These are phyloP conservation scores for Drosophila navojoa DNA, from an alignment of 1,140 invertebrate genomes.

Conservation along the genomic window DNA sequence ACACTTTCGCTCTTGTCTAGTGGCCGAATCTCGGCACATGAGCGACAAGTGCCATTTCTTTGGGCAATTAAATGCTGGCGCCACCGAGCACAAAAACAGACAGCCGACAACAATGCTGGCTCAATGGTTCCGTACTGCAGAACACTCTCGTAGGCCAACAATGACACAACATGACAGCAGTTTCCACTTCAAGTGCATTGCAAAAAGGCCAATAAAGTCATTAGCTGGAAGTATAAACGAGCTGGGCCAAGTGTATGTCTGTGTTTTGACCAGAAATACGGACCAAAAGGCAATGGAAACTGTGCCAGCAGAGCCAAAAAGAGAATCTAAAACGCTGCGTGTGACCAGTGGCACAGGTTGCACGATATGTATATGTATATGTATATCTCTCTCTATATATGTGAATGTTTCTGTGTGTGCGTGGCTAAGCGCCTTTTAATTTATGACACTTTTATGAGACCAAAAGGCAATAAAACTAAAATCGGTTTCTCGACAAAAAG, in stretches of 20 bases:
- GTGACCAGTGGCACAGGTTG: slow-evolving; percentile 79
- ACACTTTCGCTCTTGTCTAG: slow-evolving; percentile 53
- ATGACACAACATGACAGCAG: slow-evolving; percentile 77
- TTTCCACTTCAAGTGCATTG: slow-evolving; percentile 58
- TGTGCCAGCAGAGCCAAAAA: slow-evolving; percentile 35
- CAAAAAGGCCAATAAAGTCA: slow-evolving; percentile 75
- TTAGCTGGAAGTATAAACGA: slow-evolving; percentile 53
- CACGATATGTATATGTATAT: slow-evolving; percentile 34
- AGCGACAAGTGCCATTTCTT: slow-evolving; percentile 52
- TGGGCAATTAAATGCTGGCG: slow-evolving; percentile 75
- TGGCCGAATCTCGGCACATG: background rate
- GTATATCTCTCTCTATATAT: background rate
- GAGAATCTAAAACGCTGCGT: slow-evolving; percentile 66
- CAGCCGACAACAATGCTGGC: slow-evolving; percentile 13
- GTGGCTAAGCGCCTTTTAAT: slow-evolving; percentile 71
- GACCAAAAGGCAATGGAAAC: slow-evolving; percentile 41
- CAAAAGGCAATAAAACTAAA: slow-evolving; percentile 67
- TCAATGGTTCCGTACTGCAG: slow-evolving; percentile 51
- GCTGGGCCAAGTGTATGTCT: slow-evolving; percentile 6
- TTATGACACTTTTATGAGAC: slow-evolving; percentile 81
- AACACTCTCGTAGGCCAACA: slow-evolving; percentile 45
- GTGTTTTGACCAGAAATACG: slow-evolving; percentile 50
- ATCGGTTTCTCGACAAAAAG: slow-evolving; percentile 57
- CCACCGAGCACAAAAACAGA: slow-evolving; percentile 56
- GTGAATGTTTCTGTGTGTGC: slow-evolving; percentile 27